Evolutionary conservation across 1,140 invertebrate genomes (phyloP).

Genomic region (Branchinecta lynchi): DNA sequence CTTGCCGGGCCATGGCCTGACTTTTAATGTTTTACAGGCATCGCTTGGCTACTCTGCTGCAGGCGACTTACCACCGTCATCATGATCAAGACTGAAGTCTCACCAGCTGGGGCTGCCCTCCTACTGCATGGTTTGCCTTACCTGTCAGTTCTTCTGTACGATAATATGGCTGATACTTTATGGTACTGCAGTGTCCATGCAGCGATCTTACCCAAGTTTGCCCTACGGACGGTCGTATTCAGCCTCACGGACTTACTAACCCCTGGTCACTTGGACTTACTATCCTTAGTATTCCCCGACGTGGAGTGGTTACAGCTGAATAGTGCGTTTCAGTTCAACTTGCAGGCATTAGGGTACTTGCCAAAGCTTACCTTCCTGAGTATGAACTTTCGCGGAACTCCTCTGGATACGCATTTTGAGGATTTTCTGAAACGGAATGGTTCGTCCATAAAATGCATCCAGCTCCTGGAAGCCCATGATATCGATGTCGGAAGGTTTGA

Average conservation of each 20-base stretch:
- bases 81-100: slow-evolving; percentile 21
- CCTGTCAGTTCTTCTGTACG: slow-evolving; percentile 19
- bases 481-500: slow-evolving; percentile 17
- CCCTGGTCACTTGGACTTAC: slow-evolving; percentile 19
- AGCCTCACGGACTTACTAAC: slow-evolving; percentile 19
- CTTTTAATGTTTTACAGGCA: neutral
- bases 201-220: slow-evolving; percentile 20
- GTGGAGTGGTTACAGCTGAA: slow-evolving; percentile 21
- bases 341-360: slow-evolving; percentile 19
- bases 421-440: slow-evolving; percentile 20
- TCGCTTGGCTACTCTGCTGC: slow-evolving; percentile 21
- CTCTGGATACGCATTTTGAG: slow-evolving; percentile 20
- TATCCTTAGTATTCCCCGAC: slow-evolving; percentile 20
- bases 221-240: slow-evolving; percentile 18
- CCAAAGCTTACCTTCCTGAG: slow-evolving; percentile 19
- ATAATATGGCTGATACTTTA: slow-evolving; percentile 21
- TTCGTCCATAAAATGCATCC: slow-evolving; percentile 17
- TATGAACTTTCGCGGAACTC: slow-evolving; percentile 18
- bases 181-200: slow-evolving; percentile 21
- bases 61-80: slow-evolving; percentile 19
- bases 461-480: slow-evolving; percentile 17
- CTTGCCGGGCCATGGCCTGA: no score
- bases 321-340: slow-evolving; percentile 19
- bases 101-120: slow-evolving; percentile 20
- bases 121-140: slow-evolving; percentile 21